Conservation (phyloP, 2,888 invertebrate genomes). For the Sesamia inferens region DNA sequence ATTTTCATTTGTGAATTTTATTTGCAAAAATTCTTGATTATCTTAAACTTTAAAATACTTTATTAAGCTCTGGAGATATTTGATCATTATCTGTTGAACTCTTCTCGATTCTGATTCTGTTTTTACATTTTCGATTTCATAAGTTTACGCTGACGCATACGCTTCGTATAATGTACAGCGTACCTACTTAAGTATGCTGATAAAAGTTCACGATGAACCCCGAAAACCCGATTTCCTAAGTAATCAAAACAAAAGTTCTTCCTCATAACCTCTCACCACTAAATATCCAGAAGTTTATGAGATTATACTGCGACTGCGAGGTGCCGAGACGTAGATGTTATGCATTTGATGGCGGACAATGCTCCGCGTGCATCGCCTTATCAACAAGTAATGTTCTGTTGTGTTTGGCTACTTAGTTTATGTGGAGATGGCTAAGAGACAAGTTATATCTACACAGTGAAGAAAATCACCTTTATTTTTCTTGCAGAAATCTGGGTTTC, state of each 20-base stretch:
- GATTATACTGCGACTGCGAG: conserved; percentile 16
- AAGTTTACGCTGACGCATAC: too few species aligned
- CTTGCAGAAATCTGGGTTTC: neutral
- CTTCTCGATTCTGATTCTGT: neutral
- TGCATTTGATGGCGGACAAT: conserved; percentile 32
- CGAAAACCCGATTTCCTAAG: too few species aligned
- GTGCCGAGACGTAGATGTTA: conserved; percentile 13
- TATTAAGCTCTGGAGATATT: neutral
- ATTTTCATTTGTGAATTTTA: conserved; percentile 16
- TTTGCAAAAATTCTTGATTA: conserved; percentile 5
- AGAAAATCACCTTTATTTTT: neutral
- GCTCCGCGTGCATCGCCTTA: conserved; percentile 28
- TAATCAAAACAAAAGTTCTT: neutral
- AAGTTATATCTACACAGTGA: neutral
- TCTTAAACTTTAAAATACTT: neutral
- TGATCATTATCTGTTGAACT: neutral
- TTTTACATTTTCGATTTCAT: neutral
- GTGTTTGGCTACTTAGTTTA: neutral
- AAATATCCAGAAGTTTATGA: conserved; percentile 26
- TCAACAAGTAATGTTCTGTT: conserved; percentile 42
- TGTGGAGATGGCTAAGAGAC: neutral
- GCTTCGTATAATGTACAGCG: too few species aligned
- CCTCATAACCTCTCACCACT: neutral
- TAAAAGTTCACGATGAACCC: neutral
- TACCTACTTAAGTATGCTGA: neutral